phyloP scores from a whole-genome alignment of 2,113 vertebrate species.

The Mus pahari region DNA sequence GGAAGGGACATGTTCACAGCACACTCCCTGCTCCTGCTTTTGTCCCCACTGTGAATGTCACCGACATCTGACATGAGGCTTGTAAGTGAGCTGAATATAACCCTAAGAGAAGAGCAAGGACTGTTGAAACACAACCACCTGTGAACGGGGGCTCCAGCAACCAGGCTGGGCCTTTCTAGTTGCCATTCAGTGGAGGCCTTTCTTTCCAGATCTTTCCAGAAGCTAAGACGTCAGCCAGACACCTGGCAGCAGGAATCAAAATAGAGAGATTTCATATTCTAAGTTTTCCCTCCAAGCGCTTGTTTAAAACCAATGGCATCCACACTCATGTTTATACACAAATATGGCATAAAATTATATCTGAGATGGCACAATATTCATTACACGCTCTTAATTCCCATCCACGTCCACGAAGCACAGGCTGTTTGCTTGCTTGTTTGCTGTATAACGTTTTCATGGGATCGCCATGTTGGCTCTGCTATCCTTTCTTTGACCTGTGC shows the following conservation, averaged over 20 bases:
- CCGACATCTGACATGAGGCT: neutral
- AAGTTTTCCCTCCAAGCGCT: neutral
- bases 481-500: too few relatives aligned
- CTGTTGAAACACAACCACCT: neutral
- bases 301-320: neutral
- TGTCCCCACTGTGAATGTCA: neutral
- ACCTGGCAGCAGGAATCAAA: neutral
- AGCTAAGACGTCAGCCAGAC: fast-evolving
- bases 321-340: neutral
- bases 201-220: neutral
- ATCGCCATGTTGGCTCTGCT: neutral
- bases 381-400: neutral
- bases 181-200: fast-evolving
- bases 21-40: neutral
- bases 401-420: fast-evolving
- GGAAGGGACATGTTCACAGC: neutral
- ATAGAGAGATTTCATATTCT: neutral
- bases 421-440: neutral
- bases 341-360: neutral
- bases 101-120: neutral
- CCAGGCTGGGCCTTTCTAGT: fast-evolving
- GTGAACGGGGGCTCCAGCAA: fast-evolving
- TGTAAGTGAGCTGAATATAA: fast-evolving
- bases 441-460: neutral
- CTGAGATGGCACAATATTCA: neutral